phyloP scores from a whole-genome alignment of 2,797 vertebrate genomes.

The Tadarida brasiliensis region DNA sequence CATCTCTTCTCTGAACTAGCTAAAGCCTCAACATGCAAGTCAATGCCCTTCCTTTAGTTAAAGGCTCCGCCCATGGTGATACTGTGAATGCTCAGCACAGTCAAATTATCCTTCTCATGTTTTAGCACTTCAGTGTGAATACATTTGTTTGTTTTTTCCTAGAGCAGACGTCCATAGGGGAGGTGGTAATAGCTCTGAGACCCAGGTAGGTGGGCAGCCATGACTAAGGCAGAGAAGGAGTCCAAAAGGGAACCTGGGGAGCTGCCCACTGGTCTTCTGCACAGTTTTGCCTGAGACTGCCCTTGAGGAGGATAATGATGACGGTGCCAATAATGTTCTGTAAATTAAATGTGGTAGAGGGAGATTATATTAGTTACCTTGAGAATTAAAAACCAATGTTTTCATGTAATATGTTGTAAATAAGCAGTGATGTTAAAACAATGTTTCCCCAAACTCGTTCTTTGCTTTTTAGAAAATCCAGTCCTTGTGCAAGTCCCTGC shows the following conservation, averaged over 20 bases:
- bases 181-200: neutral
- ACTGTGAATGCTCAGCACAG: neutral
- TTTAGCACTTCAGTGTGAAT: constrained; percentile 44
- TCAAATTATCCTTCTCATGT: constrained; percentile 11
- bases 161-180: neutral
- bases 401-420: neutral
- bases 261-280: neutral
- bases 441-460: neutral
- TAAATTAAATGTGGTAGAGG: neutral
- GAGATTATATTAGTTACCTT: neutral
- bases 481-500: rapidly evolving
- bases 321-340: neutral
- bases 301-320: neutral
- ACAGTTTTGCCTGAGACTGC: neutral
- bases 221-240: neutral
- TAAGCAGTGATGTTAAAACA: neutral
- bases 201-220: neutral
- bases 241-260: neutral
- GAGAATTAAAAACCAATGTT: neutral
- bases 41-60: neutral
- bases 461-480: neutral
- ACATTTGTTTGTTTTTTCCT: neutral
- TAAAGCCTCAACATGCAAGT: neutral
- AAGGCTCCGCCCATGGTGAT: neutral
- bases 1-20: neutral